A percentile compares a stretch with the other conserved stretches of the same genome.
These are phyloP conservation scores for Nineta flava DNA, from an alignment of 2,888 invertebrate genomes.

Conservation along the genomic window DNA sequence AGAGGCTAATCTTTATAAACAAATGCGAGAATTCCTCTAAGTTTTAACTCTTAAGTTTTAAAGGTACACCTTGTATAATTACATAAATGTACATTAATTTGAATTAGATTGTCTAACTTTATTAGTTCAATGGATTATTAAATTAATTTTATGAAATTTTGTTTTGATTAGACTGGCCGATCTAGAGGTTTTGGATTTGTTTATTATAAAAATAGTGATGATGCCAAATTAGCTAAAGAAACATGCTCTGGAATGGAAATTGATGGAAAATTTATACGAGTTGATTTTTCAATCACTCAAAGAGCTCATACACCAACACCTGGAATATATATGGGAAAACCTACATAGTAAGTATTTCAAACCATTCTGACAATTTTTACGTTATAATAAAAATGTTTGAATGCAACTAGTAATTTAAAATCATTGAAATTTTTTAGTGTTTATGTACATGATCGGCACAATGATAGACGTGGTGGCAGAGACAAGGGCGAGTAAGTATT, in stretches of 20 bases:
- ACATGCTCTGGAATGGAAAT: conserved; percentile 88
- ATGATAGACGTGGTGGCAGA: conserved; percentile 30
- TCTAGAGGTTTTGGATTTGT: conserved; percentile 96
- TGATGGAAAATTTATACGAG: conserved; percentile 81
- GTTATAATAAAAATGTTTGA: too few species aligned
- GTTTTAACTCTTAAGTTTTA: too few species aligned
- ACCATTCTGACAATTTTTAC: too few species aligned
- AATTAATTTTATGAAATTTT: too few species aligned
- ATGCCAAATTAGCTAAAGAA: conserved; percentile 88
- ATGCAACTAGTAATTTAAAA: too few species aligned
- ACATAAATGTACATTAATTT: too few species aligned
- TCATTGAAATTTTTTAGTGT: conserved; percentile 27
- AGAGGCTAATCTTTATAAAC: too few species aligned
- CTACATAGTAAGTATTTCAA: conserved; percentile 47
- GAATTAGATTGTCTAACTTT: too few species aligned
- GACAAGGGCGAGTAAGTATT: conserved; percentile 38
- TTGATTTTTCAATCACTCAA: conserved; percentile 91
- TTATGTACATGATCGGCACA: conserved; percentile 33
- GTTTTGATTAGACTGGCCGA: conserved; percentile 56
- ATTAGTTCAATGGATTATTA: too few species aligned
- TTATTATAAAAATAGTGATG: conserved; percentile 74
- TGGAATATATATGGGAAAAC: conserved; percentile 92
- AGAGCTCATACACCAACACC: conserved; percentile 95
- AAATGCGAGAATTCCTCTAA: too few species aligned
- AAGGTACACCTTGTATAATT: too few species aligned